These are phyloP conservation scores for Plemyria rubiginata DNA, from an alignment of 2,888 invertebrate species.

Conservation along the genomic window DNA sequence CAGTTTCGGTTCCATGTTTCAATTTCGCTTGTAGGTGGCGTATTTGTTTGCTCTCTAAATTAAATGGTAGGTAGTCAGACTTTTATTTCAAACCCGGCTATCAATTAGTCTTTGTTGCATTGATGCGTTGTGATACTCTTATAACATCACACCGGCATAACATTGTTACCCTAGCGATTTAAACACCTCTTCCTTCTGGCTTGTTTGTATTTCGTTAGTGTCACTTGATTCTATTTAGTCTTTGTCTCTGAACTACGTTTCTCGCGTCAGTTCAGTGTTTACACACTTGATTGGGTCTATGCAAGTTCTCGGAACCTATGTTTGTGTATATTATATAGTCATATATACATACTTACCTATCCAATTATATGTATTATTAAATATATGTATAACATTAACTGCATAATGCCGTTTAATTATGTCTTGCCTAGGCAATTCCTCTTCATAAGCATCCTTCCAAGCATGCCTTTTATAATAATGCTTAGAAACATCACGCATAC, in stretches of 20 bases:
- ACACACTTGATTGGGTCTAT: constrained; percentile 31
- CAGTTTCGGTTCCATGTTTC: constrained; percentile 65
- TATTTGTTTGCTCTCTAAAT: constrained; percentile 69
- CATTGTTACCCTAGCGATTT: constrained; percentile 15
- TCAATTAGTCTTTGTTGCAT: constrained; percentile 38
- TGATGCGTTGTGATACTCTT: constrained; percentile 19
- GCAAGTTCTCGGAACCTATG: constrained; percentile 16
- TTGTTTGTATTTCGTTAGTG: constrained; percentile 29
- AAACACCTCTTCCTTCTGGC: constrained; percentile 22
- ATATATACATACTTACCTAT: constrained; percentile 25
- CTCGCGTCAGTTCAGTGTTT: constrained; percentile 31
- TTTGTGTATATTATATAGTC: background rate
- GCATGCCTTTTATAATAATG: constrained; percentile 1
- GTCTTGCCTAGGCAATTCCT: constrained; percentile 40
- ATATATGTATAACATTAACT: constrained; percentile 40
- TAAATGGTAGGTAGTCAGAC: constrained; percentile 67
- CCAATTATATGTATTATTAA: constrained; percentile 43
- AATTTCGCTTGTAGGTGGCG: constrained; percentile 67
- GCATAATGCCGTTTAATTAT: constrained; percentile 46
- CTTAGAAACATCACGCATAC: background rate
- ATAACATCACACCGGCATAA: constrained; percentile 7
- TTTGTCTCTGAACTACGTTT: constrained; percentile 20
- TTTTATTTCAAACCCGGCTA: constrained; percentile 53
- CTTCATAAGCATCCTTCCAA: constrained; percentile 36
- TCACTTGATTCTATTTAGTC: constrained; percentile 28